A percentile compares a stretch with the other conserved stretches of the same genome.
Evolutionary conservation across 2,797 vertebrate species (phyloP).

Genomic region (Limnodromus scolopaceus): DNA sequence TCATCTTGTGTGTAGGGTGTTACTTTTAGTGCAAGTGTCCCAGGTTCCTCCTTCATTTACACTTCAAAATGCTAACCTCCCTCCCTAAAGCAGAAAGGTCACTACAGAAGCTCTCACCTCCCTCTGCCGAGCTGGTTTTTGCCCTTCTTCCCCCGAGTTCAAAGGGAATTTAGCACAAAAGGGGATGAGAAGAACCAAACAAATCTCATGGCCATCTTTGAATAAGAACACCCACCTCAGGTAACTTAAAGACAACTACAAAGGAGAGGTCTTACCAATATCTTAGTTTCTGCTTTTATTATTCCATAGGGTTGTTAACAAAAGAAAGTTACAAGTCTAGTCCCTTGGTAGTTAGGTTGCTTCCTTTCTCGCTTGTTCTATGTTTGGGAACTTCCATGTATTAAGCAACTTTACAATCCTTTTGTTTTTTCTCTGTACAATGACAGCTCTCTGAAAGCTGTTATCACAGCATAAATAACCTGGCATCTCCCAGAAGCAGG

Average conservation of each 20-base stretch:
- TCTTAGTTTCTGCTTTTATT: conserved; percentile 38
- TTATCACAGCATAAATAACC: not conserved
- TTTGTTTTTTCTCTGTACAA: not conserved
- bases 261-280: not conserved
- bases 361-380: conserved; percentile 1
- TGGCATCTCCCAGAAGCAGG: not conserved
- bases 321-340: not conserved
- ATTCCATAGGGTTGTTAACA: conserved; percentile 5
- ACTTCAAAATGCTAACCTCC: not conserved
- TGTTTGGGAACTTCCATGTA: not conserved
- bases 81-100: conserved; percentile 14
- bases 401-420: not conserved
- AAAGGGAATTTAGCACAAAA: conserved; percentile 15
- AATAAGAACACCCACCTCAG: not conserved
- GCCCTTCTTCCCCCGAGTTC: not conserved
- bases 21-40: not conserved
- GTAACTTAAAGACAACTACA: not conserved
- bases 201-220: not conserved
- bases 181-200: not conserved
- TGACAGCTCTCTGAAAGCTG: not conserved
- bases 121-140: not conserved
- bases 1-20: not conserved
- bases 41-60: not conserved
- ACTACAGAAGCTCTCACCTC: not conserved
- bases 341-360: not conserved